Base-by-base conservation (phyloP, 2,113 vertebrate genomes). In the Anthoscopus minutus region DNA sequence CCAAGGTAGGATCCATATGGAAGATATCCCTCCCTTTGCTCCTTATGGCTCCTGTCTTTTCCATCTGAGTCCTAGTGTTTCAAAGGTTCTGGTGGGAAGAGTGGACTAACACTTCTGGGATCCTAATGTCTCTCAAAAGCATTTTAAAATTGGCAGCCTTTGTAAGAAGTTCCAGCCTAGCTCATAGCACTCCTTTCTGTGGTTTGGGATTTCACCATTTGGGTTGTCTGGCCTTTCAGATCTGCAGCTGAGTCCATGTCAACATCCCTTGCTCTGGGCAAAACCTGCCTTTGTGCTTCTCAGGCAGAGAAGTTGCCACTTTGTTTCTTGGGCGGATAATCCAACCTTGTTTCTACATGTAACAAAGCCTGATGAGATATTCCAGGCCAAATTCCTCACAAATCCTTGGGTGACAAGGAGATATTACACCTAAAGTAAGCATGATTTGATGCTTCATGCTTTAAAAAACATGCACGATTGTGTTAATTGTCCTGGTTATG, bases 401-500 rank as follows among this genome's bases (percentile, higher is more conserved):
- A 79, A 56, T 80, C 58, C 31, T 24, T 47, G 56, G 78, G 82
- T 73, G 83, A 60, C 61, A 89, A 51, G 69, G 79, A 79, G 91
- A 84, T 74, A 92, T 58, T 61, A 37, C 66, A 51, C 60, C 47
- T 70, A 56, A 78, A 76, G 40, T 35, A 56, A 86, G 31, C 23
- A 4, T 54, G 67, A 38, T 70, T 77, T 71, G 80, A 61, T 71
- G 38, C 89, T 89, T 81, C 50, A 4, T 61, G 66, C 83, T 92
- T 85, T 69, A 71, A 73, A 89, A 91, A 92, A 69, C 42, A 9
- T 3, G 7, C 60, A 54, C 67, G 24, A 79, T 85, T 67, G 80
- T 89, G 66, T 87, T 95, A 79, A 91, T 97, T 81, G 50, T 88
- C 79, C 87, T 93, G 79, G 89, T 96, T 94, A 89, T 95, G 81